These are phyloP conservation scores for Coptodon bakossiorum DNA, from an alignment of 2,113 vertebrate species.

Conservation along the genomic window DNA sequence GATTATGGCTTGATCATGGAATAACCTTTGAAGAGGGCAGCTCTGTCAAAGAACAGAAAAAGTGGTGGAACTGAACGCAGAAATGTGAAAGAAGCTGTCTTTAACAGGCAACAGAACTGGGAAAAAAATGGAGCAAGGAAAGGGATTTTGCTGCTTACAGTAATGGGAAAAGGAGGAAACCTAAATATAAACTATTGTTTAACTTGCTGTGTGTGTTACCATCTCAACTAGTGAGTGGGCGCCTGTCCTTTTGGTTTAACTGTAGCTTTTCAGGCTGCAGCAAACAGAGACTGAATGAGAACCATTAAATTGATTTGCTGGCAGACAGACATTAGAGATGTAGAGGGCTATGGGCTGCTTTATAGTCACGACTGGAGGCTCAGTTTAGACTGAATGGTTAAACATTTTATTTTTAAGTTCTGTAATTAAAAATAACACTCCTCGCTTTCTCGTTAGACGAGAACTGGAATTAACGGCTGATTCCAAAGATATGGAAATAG, in stretches of 20 bases:
- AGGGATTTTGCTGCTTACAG: not conserved
- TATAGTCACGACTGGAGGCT: not conserved
- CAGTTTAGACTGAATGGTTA: not conserved
- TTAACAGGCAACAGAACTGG: not conserved
- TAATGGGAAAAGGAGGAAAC: not conserved
- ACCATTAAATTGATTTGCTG: not conserved
- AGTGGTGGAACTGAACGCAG: not conserved
- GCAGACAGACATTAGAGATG: not conserved
- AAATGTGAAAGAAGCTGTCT: not conserved
- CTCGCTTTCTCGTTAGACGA: not conserved
- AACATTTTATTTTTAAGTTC: not conserved
- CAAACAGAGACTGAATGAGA: not conserved
- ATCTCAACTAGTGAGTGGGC: not conserved
- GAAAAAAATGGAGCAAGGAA: not conserved
- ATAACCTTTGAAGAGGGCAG: constrained; percentile 14
- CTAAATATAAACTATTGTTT: not conserved
- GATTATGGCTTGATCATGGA: not conserved
- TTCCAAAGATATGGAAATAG: not conserved
- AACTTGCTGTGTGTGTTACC: not conserved
- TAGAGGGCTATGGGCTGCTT: not conserved
- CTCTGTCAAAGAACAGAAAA: not conserved
- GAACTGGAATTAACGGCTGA: not conserved
- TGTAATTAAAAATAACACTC: not conserved
- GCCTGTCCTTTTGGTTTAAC: not conserved
- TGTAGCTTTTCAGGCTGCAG: not conserved